Conservation (phyloP, 2,888 invertebrate species). For the Drosophila meridiana region DNA sequence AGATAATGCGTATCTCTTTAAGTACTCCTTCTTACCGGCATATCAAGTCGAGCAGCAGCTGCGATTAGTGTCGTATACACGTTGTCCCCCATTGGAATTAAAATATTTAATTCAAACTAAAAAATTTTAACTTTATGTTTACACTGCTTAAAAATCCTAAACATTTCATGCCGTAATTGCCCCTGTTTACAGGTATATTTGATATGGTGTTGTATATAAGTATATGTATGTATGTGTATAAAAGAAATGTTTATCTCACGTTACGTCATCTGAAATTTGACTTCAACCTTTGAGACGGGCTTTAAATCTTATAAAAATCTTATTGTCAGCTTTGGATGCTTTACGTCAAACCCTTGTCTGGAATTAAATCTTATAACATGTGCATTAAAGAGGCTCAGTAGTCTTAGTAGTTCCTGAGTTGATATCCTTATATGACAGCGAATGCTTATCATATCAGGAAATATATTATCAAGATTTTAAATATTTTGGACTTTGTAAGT, state of each 20-base stretch:
- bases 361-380: neutral
- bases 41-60: neutral
- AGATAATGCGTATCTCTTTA: neutral
- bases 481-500: too few relatives aligned
- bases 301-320: neutral
- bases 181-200: neutral
- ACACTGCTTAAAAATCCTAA: conserved; percentile 3
- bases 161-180: neutral
- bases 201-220: neutral
- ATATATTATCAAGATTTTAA: neutral
- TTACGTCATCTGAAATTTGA: neutral
- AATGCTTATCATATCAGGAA: neutral
- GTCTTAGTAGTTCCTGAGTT: neutral
- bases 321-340: neutral
- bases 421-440: neutral
- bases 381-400: neutral
- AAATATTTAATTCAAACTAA: conserved; percentile 3
- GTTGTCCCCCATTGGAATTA: conserved; percentile 7
- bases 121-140: neutral
- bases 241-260: neutral
- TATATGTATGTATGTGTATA: too few relatives aligned
- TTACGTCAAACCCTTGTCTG: neutral
- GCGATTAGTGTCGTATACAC: neutral
- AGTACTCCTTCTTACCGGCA: conserved; percentile 18
- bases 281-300: neutral